phyloP scores from a whole-genome alignment of 2,797 vertebrate species.

The Lacerta viridis region DNA sequence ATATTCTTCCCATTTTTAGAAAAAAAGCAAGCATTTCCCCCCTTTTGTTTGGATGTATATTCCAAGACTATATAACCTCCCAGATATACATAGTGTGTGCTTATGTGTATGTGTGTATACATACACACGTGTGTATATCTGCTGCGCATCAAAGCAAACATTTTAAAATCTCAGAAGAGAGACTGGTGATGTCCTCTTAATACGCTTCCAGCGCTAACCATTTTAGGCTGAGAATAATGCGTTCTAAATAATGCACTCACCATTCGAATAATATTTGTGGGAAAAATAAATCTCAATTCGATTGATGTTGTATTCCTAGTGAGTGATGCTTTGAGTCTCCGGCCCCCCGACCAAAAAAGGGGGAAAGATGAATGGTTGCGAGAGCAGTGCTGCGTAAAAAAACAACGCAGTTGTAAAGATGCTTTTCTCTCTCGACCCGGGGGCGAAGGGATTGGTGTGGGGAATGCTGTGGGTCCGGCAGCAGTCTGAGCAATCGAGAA shows the following conservation, averaged over 20 bases:
- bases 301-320: too few species aligned
- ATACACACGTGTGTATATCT: too few species aligned
- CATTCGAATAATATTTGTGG: too few species aligned
- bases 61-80: background rate
- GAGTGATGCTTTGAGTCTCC: background rate
- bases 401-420: background rate
- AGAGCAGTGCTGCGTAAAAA: background rate
- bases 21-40: background rate
- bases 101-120: background rate
- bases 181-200: background rate
- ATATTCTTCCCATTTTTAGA: background rate
- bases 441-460: background rate
- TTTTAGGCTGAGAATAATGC: background rate
- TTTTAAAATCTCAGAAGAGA: background rate
- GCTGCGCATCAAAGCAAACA: conserved; percentile 21
- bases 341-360: background rate
- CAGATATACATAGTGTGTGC: too few species aligned
- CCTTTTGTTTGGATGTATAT: background rate
- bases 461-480: background rate
- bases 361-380: too few species aligned
- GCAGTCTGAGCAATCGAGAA: too few species aligned
- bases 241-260: background rate
- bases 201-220: too few species aligned
- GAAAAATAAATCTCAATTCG: background rate
- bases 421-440: background rate